Evolutionary conservation across 2,113 vertebrate species (phyloP), one percentile per base, ranked within the genome.

Genomic region (Irena cyanogastra): DNA sequence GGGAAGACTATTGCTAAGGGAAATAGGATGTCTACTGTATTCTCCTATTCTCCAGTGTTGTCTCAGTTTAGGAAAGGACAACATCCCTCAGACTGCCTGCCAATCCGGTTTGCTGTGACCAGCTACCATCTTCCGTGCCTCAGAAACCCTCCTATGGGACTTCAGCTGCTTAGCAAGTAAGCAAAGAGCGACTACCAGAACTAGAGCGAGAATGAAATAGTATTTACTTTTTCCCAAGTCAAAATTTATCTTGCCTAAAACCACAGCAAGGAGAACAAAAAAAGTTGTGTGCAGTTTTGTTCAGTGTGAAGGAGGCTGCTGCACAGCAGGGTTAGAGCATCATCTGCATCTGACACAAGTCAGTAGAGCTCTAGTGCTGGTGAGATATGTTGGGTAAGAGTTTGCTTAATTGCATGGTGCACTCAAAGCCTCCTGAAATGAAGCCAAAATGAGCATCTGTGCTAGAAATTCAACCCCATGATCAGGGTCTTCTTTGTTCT

Each of bases 391-490:
- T 1, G 50, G 30, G 24, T 59, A 70, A 54, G 61, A 79, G 68
- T 86, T 87, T 91, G 59, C 47, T 52, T 91, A 83, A 93, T 79
- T 59, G 47, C 70, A 86, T 56, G 71, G 70, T 64, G 57, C 50
- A 50, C 75, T 91, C 59, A 54, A 52, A 83, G 42, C 63, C 75
- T 94, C 53, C 84, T 90, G 91, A 94, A 94, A 89, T 53, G 15
- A 91, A 79, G 70, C 81, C 81, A 94, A 88, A 65, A 74, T 20
- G 91, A 95, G 70, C 87, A 79, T 87, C 87, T 87, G 83, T 69
- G 49, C 41, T 89, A 93, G 78, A 93, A 96, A 91, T 87, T 86
- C 84, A 87, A 69, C 54, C 54, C 82, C 79, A 52, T 74, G 85
- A 86, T 95, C 75, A 63, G 63, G 42, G 47, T 91, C 74, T 4